These are phyloP conservation scores for Apamea anceps DNA, from an alignment of 2,888 invertebrate genomes.

Conservation along the genomic window DNA sequence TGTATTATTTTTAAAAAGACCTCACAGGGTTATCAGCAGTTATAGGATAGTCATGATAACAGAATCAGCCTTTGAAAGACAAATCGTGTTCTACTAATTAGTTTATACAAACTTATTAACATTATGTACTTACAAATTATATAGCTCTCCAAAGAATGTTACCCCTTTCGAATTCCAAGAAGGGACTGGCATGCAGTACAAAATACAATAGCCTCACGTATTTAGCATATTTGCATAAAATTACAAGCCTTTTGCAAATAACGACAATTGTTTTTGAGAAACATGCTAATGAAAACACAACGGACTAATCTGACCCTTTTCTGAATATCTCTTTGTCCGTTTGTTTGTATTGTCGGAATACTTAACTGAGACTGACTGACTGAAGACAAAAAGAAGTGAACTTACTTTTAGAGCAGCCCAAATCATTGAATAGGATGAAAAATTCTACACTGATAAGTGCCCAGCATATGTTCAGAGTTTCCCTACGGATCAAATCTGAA, in stretches of 20 bases:
- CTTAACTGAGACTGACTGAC: background rate
- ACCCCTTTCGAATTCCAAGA: constrained; percentile 58
- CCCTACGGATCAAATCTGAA: too few species aligned
- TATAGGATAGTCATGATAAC: background rate
- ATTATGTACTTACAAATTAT: constrained; percentile 28
- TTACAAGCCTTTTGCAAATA: constrained; percentile 70
- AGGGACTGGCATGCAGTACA: constrained; percentile 58
- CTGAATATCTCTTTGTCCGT: constrained; percentile 25
- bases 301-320: constrained; percentile 44
- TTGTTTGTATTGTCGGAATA: constrained; percentile 22
- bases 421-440: background rate
- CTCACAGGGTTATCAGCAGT: background rate
- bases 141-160: constrained; percentile 39
- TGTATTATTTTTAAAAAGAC: background rate
- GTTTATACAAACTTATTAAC: constrained; percentile 16
- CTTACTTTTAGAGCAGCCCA: background rate
- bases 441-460: background rate
- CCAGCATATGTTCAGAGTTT: too few species aligned
- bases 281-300: constrained; percentile 63
- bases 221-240: constrained; percentile 74
- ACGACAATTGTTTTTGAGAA: constrained; percentile 63
- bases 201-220: constrained; percentile 61
- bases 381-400: background rate
- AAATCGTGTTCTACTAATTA: constrained; percentile 1
- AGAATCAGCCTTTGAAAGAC: background rate